Conservation (phyloP, 2,113 vertebrate species). For the Girardinichthys multiradiatus region DNA sequence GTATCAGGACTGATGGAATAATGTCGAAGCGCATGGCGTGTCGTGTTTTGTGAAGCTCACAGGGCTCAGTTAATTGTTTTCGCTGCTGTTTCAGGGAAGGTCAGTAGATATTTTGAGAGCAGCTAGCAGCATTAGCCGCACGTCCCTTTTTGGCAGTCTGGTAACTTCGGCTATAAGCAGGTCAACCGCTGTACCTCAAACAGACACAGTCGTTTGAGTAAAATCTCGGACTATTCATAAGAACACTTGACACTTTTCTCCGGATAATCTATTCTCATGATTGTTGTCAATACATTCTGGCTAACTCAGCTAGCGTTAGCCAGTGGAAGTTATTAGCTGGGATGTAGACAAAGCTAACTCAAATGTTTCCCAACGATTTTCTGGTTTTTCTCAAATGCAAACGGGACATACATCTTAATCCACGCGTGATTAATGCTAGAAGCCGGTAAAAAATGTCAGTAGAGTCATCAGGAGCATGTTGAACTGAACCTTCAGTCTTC, state of each 20-base stretch:
- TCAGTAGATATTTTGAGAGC: slow-evolving; percentile 86
- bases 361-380: slow-evolving; percentile 12
- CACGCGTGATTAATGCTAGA: neutral
- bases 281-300: slow-evolving; percentile 30
- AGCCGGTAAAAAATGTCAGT: neutral
- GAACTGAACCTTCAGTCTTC: slow-evolving; percentile 33
- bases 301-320: slow-evolving; percentile 67
- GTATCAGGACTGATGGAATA: neutral
- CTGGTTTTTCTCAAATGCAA: neutral
- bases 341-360: slow-evolving; percentile 47
- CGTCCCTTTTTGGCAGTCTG: slow-evolving; percentile 81
- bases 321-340: slow-evolving; percentile 53
- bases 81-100: slow-evolving; percentile 77
- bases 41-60: slow-evolving; percentile 35
- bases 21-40: slow-evolving; percentile 24
- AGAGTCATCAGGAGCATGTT: slow-evolving; percentile 14
- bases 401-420: neutral
- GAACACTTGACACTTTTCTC: slow-evolving; percentile 17
- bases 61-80: slow-evolving; percentile 52
- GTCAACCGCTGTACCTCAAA: slow-evolving; percentile 27
- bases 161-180: slow-evolving; percentile 55
- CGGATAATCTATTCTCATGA: neutral
- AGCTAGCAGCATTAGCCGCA: slow-evolving; percentile 76
- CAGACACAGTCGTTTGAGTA: neutral
- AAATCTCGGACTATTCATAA: neutral